Evolutionary conservation across 2,888 invertebrate species (phyloP).

Genomic region (Pristionchus fissidentatus): DNA sequence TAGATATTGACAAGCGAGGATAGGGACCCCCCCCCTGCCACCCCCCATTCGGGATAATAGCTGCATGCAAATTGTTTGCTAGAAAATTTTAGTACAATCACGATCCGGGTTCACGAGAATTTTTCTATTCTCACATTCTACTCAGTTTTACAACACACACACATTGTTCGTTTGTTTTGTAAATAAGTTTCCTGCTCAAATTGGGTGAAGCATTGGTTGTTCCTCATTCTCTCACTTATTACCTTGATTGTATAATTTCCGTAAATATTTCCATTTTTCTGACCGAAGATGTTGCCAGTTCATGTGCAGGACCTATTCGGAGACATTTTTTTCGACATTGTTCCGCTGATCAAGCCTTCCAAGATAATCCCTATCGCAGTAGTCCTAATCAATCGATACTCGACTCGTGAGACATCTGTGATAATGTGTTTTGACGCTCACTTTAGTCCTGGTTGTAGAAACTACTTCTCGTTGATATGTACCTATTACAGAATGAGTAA

Average conservation of each 20-base stretch:
- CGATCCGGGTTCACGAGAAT: background rate
- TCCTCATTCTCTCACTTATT: background rate
- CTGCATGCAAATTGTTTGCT: background rate
- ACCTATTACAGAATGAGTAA: slow-evolving; percentile 12
- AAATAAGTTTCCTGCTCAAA: background rate
- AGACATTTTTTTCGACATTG: background rate
- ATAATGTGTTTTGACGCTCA: slow-evolving; percentile 20
- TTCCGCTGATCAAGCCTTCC: background rate
- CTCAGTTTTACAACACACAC: slow-evolving; percentile 16
- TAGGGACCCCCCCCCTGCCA: background rate
- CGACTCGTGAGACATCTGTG: slow-evolving; percentile 32
- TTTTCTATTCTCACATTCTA: background rate
- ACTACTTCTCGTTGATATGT: slow-evolving; percentile 10
- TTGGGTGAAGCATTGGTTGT: background rate
- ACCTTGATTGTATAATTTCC: background rate
- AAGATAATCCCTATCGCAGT: slow-evolving; percentile 18
- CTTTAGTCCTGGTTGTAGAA: slow-evolving; percentile 6
- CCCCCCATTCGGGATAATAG: background rate
- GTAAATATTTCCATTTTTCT: background rate
- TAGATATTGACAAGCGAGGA: too few relatives aligned
- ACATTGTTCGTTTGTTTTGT: background rate
- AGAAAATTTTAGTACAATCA: slow-evolving; percentile 1
- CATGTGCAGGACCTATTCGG: background rate
- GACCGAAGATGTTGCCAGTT: background rate
- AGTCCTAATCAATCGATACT: slow-evolving; percentile 20